Evolutionary conservation across 2,797 vertebrate genomes (phyloP), one percentile per base, ranked within the genome.

Genomic region (Parambassis ranga): DNA sequence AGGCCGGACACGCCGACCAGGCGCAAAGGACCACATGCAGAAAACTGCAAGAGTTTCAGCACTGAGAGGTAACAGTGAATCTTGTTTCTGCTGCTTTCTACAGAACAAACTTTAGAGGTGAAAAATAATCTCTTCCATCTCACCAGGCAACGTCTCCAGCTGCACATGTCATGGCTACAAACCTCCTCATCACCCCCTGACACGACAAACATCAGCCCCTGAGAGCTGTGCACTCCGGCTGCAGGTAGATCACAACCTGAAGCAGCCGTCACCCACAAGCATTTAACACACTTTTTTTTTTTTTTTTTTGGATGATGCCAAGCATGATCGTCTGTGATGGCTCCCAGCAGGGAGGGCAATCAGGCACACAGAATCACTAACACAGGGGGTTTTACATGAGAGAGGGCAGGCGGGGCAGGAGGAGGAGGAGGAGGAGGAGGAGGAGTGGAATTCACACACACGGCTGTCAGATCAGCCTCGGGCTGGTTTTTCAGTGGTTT

Each of bases 321-420:
- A 30, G 49, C 57, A 24, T 53, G 76, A 77, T 67, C 1, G 53
- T 36, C 43, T 62, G 55, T 35, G 69, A 82, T 44, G 68, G 55
- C 73, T 58, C 71, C 56, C 77, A 49, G 70, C 43, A 46, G 77
- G 61, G 72, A 76, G 58, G 47, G 60, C 58, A 75, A 72, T 80
- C 74, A 82, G 71, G 69, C 52, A 14, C 14, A 65, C 31, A 28
- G 8, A 33, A 75, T 79, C 64, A 27, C 71, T 57, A 71, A 23
- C 44, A 9, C 3, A 10, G 27, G 35, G 19, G 10, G 10, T 52
- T 70, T 65, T 36, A 61, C 48, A 61, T 14, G 56, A 61, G 38
- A 23, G 51, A 33, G 49, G 22, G 37, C 18, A 4, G 9, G 42
- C 18, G 50, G 28, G 41, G 2, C 15, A 33, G 33, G 15, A 11